Evolutionary conservation across 2,888 invertebrate genomes (phyloP).

Genomic region (Acronicta aceris): DNA sequence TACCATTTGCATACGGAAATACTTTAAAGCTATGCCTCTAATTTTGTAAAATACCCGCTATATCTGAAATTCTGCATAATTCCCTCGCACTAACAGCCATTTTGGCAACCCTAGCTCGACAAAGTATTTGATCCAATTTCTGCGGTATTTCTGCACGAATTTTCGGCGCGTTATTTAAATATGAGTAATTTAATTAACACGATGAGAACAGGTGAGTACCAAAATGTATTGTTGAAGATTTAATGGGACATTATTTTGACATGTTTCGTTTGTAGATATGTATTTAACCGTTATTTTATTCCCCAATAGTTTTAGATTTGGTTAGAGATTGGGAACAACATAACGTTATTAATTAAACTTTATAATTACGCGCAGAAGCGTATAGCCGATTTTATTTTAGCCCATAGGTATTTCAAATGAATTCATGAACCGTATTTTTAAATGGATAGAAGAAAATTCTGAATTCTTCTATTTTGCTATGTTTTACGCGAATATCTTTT

Average conservation of each 20-base stretch:
- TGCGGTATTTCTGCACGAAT: conserved; percentile 21
- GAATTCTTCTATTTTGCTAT: too few species aligned
- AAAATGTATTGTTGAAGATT: conserved; percentile 12
- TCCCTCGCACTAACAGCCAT: conserved; percentile 16
- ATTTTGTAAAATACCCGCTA: conserved; percentile 2
- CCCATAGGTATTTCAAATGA: too few species aligned
- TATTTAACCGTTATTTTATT: too few species aligned
- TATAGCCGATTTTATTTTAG: too few species aligned
- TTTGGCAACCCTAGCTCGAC: conserved; percentile 13
- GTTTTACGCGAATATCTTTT: too few species aligned
- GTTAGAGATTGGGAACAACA: not conserved
- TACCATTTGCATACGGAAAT: not conserved
- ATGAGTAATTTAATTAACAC: conserved; percentile 54
- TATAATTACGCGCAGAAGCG: too few species aligned
- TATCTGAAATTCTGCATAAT: not conserved
- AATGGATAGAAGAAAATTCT: too few species aligned
- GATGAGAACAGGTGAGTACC: conserved; percentile 6
- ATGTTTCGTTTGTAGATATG: too few species aligned
- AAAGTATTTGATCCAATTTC: conserved; percentile 40
- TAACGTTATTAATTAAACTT: not conserved
- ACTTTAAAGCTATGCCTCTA: conserved; percentile 2
- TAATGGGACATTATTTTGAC: not conserved
- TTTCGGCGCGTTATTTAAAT: conserved; percentile 44
- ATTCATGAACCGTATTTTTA: too few species aligned
- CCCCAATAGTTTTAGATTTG: too few species aligned